These are phyloP conservation scores for Gnatocerus cornutus DNA, from an alignment of 2,888 invertebrate genomes.

Conservation along the genomic window DNA sequence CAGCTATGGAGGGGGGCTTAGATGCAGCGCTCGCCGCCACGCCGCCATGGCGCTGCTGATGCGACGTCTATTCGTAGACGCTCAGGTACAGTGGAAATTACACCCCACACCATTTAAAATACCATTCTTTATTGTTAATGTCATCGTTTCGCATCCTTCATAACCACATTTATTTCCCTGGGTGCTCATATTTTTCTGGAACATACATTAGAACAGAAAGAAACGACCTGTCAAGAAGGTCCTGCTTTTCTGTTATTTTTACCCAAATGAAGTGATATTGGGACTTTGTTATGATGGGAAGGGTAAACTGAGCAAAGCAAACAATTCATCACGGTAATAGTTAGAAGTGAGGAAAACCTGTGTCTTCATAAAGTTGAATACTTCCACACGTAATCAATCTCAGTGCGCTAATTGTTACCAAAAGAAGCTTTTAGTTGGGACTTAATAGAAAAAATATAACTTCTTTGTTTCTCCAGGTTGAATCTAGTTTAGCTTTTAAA, in stretches of 20 bases:
- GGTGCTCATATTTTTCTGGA: slow-evolving; percentile 12
- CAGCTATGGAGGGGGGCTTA: slow-evolving; percentile 54
- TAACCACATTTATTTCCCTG: slow-evolving; percentile 22
- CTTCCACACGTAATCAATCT: no score
- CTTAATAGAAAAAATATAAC: no score
- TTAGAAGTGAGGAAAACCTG: no score
- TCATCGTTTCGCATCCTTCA: slow-evolving; percentile 14
- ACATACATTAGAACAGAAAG: neutral
- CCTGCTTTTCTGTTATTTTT: neutral
- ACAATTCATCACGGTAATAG: no score
- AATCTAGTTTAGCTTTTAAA: no score
- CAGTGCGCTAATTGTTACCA: no score
- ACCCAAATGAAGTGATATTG: neutral
- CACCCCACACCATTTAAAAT: slow-evolving; percentile 17
- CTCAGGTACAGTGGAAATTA: slow-evolving; percentile 76
- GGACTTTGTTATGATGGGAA: no score
- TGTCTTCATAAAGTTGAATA: no score
- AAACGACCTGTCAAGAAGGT: neutral
- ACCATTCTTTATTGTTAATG: slow-evolving; percentile 38
- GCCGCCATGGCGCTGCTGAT: slow-evolving; percentile 90
- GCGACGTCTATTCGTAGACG: slow-evolving; percentile 89
- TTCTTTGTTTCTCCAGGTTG: no score
- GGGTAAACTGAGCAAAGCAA: no score
- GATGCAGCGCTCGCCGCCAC: slow-evolving; percentile 76
- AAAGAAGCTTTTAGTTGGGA: no score